A percentile compares a stretch with the other conserved stretches of the same genome.
Evolutionary conservation across 2,888 invertebrate genomes (phyloP).

Genomic region (Campoplex nolae): DNA sequence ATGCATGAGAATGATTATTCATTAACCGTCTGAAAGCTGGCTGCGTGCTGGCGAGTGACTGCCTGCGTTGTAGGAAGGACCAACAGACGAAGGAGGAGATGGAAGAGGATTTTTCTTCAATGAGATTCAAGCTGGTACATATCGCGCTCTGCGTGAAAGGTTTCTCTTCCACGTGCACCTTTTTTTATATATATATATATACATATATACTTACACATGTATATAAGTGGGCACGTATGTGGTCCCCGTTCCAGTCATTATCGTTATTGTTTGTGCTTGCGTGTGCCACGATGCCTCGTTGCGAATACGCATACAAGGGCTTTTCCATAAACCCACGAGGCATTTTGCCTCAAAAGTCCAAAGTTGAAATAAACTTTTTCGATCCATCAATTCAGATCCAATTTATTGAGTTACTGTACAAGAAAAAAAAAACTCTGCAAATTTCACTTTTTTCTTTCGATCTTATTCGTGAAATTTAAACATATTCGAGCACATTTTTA

Average conservation of each 20-base stretch:
- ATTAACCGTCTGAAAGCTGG: constrained; percentile 33
- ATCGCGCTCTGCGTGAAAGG: constrained; percentile 61
- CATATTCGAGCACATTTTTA: background rate
- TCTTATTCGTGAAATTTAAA: background rate
- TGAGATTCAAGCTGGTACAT: constrained; percentile 59
- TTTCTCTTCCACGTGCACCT: constrained; percentile 18
- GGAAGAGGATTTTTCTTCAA: constrained; percentile 41
- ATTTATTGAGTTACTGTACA: background rate
- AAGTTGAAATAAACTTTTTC: background rate
- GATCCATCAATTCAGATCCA: background rate
- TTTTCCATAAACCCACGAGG: constrained; percentile 4
- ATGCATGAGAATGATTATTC: constrained; percentile 52
- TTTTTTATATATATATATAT: background rate
- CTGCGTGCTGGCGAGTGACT: constrained; percentile 38
- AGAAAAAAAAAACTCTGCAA: background rate
- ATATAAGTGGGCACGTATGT: constrained; percentile 49
- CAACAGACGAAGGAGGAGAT: background rate
- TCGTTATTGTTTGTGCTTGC: constrained; percentile 76
- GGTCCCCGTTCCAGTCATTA: constrained; percentile 77
- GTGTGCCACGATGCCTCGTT: constrained; percentile 54
- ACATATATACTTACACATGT: background rate
- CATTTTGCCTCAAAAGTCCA: constrained; percentile 9
- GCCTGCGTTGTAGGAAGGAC: constrained; percentile 2
- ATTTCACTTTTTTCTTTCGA: background rate
- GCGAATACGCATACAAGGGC: constrained; percentile 55